Evolutionary conservation across 2,797 vertebrate species (phyloP).

Genomic region (Xenopus petersii): DNA sequence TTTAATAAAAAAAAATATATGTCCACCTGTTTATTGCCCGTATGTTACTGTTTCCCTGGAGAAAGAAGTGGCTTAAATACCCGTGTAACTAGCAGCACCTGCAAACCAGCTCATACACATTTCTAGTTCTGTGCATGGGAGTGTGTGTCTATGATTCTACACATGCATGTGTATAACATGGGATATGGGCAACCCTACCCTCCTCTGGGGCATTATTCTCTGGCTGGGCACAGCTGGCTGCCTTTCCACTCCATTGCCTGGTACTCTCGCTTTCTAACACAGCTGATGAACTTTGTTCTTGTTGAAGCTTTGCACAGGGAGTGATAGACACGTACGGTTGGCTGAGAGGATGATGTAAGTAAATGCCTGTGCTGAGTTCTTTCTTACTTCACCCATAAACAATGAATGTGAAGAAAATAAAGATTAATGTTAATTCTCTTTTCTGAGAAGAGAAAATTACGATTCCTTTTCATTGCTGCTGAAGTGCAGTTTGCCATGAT

Average conservation of each 20-base stretch:
- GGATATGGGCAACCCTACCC: constrained; percentile 11
- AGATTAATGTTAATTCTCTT: constrained; percentile 17
- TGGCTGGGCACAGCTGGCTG: constrained; percentile 27
- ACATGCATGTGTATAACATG: background rate
- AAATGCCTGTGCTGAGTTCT: constrained; percentile 13
- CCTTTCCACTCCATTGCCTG: background rate
- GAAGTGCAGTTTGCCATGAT: constrained; percentile 17
- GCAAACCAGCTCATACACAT: no score
- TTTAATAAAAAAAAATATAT: background rate
- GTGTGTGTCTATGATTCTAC: no score
- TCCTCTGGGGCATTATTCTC: background rate
- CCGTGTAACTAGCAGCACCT: no score
- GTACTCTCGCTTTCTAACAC: constrained; percentile 9
- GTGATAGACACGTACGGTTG: background rate
- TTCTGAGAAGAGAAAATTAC: constrained; percentile 23
- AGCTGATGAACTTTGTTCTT: constrained; percentile 39
- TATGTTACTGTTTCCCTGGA: no score
- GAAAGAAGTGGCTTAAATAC: no score
- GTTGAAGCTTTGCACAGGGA: constrained; percentile 25
- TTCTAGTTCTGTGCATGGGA: no score
- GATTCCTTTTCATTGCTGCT: constrained; percentile 18
- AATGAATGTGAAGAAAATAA: constrained; percentile 13
- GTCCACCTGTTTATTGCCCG: no score
- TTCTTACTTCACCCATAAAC: constrained; percentile 26
- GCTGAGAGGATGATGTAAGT: constrained; percentile 23